These are phyloP conservation scores for Drosophila gaucha DNA, from an alignment of 2,888 invertebrate genomes.

Conservation along the genomic window DNA sequence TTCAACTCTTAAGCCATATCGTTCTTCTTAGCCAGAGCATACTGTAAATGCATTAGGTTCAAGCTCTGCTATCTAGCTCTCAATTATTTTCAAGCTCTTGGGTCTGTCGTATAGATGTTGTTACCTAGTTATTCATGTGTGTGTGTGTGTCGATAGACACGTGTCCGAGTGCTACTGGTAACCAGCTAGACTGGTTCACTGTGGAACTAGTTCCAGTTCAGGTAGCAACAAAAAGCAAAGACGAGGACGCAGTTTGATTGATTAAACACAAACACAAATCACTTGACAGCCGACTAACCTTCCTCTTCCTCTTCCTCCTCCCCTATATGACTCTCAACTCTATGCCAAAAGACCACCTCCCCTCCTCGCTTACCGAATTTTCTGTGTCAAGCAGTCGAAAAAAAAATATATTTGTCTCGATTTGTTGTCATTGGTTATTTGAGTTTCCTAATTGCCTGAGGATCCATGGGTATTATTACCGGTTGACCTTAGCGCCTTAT, in stretches of 20 bases:
- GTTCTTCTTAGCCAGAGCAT: background rate
- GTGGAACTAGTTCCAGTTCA: constrained; percentile 18
- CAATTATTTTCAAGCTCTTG: background rate
- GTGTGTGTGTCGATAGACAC: constrained; percentile 45
- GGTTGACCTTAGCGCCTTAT: constrained; percentile 64
- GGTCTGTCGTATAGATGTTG: background rate
- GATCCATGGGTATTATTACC: constrained; percentile 62
- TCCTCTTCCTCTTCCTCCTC: background rate
- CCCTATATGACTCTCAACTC: background rate
- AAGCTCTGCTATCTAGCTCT: background rate
- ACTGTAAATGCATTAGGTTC: background rate
- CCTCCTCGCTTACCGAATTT: constrained; percentile 38
- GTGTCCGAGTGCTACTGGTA: constrained; percentile 48
- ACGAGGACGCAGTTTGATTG: constrained; percentile 63
- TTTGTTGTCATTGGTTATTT: constrained; percentile 15
- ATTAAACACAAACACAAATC: constrained; percentile 49
- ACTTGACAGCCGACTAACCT: constrained; percentile 40
- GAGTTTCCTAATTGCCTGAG: constrained; percentile 60
- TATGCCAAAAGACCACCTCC: background rate
- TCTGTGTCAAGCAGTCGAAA: constrained; percentile 44
- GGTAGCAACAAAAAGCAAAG: constrained; percentile 34
- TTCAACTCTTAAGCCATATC: too few relatives aligned
- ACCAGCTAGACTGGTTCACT: constrained; percentile 46
- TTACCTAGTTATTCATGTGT: constrained; percentile 3
- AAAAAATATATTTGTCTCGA: constrained; percentile 36